Conservation (phyloP, 2,797 vertebrate genomes). For the Tachyglossus aculeatus region DNA sequence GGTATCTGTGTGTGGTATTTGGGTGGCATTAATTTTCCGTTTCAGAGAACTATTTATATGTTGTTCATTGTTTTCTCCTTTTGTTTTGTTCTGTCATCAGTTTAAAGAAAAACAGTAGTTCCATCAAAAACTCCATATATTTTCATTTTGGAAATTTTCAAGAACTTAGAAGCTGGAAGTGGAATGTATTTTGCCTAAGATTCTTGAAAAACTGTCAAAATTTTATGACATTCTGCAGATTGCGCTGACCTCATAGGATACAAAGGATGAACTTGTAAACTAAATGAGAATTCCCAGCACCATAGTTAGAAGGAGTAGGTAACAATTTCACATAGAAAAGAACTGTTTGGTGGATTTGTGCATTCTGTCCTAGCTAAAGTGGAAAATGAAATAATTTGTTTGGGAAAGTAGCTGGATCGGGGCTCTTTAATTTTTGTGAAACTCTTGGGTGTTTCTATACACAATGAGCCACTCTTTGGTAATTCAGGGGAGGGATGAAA, state of each 20-base stretch:
- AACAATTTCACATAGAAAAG: slow-evolving; percentile 19
- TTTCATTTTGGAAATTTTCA: slow-evolving; percentile 47
- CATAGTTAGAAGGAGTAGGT: background rate
- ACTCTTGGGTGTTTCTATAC: slow-evolving; percentile 49
- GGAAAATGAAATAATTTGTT: too few species aligned
- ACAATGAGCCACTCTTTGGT: slow-evolving; percentile 72
- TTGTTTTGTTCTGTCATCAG: slow-evolving; percentile 51
- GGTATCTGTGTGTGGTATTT: slow-evolving; percentile 50
- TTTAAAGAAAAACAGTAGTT: slow-evolving; percentile 24
- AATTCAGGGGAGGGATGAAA: slow-evolving; percentile 51
- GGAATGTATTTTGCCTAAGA: slow-evolving; percentile 34
- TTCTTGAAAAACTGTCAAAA: slow-evolving; percentile 28
- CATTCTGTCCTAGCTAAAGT: slow-evolving; percentile 9
- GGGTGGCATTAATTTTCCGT: slow-evolving; percentile 51
- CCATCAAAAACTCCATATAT: slow-evolving; percentile 56
- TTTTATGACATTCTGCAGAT: slow-evolving; percentile 18
- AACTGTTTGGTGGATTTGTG: background rate
- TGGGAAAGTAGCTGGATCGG: slow-evolving; percentile 53
- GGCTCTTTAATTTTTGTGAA: slow-evolving; percentile 69
- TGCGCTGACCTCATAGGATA: too few species aligned
- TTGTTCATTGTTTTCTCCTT: slow-evolving; percentile 49
- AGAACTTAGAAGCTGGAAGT: slow-evolving; percentile 37
- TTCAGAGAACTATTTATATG: slow-evolving; percentile 53
- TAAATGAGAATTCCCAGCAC: slow-evolving; percentile 18
- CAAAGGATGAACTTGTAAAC: too few species aligned